These are phyloP conservation scores for Carassius carassius DNA, from an alignment of 2,113 vertebrate species.

Conservation along the genomic window DNA sequence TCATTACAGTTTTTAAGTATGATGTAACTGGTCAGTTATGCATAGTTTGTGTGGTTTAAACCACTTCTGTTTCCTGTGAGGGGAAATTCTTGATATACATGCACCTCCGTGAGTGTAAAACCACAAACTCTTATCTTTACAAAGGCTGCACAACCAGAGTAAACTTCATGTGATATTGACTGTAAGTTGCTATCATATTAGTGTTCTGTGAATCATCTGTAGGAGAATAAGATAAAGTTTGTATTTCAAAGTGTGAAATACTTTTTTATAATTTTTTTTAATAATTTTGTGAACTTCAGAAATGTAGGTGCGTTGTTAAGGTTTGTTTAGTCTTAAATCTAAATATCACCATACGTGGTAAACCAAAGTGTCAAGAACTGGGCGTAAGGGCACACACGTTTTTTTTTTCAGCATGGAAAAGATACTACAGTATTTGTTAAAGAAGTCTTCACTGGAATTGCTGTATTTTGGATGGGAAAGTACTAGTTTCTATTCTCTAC, in stretches of 20 bases:
- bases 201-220: not conserved
- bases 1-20: not conserved
- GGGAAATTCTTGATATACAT: not conserved
- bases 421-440: not conserved
- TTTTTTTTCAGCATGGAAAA: not conserved
- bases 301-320: not conserved
- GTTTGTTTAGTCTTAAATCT: not conserved
- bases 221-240: not conserved
- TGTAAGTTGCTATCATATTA: not conserved
- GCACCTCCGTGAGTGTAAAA: no score
- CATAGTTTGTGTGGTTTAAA: not conserved
- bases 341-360: not conserved
- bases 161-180: not conserved
- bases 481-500: no score
- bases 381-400: not conserved
- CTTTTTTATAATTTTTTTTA: no score
- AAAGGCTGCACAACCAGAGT: not conserved
- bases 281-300: not conserved
- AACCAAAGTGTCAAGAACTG: not conserved
- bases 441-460: not conserved
- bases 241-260: not conserved
- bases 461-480: not conserved
- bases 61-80: slow-evolving; percentile 1
- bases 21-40: not conserved
- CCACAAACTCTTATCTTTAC: not conserved